These are phyloP conservation scores for Patella caerulea DNA, from an alignment of 2,888 invertebrate species.

Conservation along the genomic window DNA sequence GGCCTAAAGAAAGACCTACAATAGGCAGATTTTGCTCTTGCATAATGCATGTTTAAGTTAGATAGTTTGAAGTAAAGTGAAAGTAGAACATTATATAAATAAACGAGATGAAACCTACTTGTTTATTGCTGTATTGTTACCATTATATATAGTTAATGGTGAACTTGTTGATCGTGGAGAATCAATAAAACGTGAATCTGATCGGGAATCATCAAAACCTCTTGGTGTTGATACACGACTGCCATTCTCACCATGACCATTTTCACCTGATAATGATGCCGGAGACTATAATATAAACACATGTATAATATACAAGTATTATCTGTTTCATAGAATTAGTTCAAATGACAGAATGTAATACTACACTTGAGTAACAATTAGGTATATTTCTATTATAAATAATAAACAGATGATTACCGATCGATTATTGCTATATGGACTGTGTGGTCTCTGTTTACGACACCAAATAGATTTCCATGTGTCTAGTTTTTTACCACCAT, in stretches of 20 bases:
- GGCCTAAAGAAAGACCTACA: no score
- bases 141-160: neutral
- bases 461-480: constrained; percentile 90
- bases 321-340: no score
- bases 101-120: no score
- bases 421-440: constrained; percentile 33
- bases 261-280: neutral
- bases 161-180: neutral
- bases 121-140: neutral
- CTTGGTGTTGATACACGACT: neutral
- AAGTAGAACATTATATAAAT: no score
- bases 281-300: neutral
- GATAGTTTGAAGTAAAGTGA: no score
- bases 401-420: no score
- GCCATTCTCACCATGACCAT: neutral
- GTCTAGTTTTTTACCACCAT: constrained; percentile 88
- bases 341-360: no score
- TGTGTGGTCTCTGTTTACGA: constrained; percentile 73
- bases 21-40: no score
- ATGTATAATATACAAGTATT: no score
- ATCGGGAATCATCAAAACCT: neutral
- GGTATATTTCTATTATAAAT: no score
- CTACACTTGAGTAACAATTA: no score
- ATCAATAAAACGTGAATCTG: neutral
- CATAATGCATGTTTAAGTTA: no score